Base-by-base conservation (phyloP, 1,140 invertebrate species). In the Ectropis grisescens region DNA sequence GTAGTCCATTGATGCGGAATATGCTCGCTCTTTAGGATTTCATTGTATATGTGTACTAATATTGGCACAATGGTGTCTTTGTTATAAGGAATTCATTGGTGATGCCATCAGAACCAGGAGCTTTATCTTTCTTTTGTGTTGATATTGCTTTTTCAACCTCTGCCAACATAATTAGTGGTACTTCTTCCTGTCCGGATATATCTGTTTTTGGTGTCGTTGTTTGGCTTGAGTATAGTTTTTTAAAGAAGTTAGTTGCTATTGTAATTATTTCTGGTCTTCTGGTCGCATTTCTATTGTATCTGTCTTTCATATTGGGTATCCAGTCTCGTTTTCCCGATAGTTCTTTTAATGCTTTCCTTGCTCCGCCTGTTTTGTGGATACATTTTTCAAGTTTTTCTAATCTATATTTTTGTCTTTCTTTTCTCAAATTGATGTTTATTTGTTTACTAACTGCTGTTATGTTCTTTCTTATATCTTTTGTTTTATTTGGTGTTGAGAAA, bases 261-360 rank as follows among this genome's bases (percentile, higher is more conserved):
- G 16, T 4, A 8, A 19, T 19, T 19, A 19, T 4, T 4, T 19
- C 16, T 8, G 8, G 16, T 19, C 16, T 19, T 19, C 8, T 19
- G 8, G 3, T 19, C 16, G 16, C 3, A 4, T 19, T 19, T 19
- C 16, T 8, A 4, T 19, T 19, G 3, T 37, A n/a, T n/a, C n/a
- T 25, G 12, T 33, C 25, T 43, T 43, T 43, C 15, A 33, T 12
- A 6, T 33, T 43, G 9, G 34, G 31, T 19, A 43, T 41, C 39
- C 33, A 41, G 13, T 25, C 8, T 3, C 31, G 35, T 26, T 22
- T 22, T 35, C 36, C 31, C 28, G 26, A 22, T 2, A 42, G 16
- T 35, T 42, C 29, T 32, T 42, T 42, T 13, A 42, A 14, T 16
- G 27, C 32, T 31, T 41, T 41, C 29, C 22, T 43, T n/a, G 19